These are phyloP conservation scores for Geopemphigus sp. DNA, from an alignment of 1,140 invertebrate species.

Conservation along the genomic window DNA sequence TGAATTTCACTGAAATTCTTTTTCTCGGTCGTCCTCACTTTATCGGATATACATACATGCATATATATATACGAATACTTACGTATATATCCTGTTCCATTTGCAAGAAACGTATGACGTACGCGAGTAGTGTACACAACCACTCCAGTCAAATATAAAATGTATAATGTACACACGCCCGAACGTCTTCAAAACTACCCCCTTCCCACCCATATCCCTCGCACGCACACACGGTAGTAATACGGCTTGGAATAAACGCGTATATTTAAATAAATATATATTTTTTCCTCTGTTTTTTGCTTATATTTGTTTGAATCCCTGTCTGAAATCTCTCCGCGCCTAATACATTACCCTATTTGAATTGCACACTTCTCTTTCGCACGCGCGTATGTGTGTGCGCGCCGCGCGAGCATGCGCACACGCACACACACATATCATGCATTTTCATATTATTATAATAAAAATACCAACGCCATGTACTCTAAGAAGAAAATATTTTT, in stretches of 20 bases:
- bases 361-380: slow-evolving; percentile 16
- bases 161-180: slow-evolving; percentile 31
- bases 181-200: slow-evolving; percentile 14
- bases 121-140: slow-evolving; percentile 30
- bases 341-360: slow-evolving; percentile 28
- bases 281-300: neutral
- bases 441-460: slow-evolving; percentile 30
- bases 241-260: slow-evolving; percentile 19
- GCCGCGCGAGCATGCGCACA: neutral
- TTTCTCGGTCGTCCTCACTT: neutral
- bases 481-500: slow-evolving; percentile 2
- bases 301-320: slow-evolving; percentile 32
- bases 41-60: neutral
- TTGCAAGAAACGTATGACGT: slow-evolving; percentile 34
- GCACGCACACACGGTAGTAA: slow-evolving; percentile 4
- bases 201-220: no score
- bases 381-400: neutral
- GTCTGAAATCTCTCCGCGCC: slow-evolving; percentile 24
- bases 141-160: slow-evolving; percentile 42
- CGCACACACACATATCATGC: neutral
- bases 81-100: slow-evolving; percentile 17
- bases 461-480: slow-evolving; percentile 17
- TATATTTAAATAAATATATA: slow-evolving; percentile 7
- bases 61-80: neutral
- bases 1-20: slow-evolving; percentile 39